phyloP scores from a whole-genome alignment of 2,797 vertebrate genomes.

The Distichodus sexfasciatus region DNA sequence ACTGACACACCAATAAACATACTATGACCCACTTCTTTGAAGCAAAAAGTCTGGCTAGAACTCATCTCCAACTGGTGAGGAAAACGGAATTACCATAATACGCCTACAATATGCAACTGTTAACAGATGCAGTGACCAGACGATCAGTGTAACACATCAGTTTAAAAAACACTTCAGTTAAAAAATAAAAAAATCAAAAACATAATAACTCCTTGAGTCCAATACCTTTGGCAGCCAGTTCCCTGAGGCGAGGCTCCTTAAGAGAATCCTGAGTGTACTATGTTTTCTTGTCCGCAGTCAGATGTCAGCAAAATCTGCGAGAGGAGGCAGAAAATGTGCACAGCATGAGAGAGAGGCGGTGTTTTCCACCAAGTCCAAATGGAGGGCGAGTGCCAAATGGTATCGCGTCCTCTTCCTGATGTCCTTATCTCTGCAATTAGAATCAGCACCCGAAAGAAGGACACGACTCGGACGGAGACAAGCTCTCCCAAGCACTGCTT shows the following conservation, averaged over 20 bases:
- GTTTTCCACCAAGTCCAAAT: background rate
- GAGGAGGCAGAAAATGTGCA: background rate
- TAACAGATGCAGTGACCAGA: too few species aligned
- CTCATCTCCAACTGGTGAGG: too few species aligned
- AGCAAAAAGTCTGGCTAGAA: too few species aligned
- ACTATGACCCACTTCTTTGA: too few species aligned
- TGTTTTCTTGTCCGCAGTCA: background rate
- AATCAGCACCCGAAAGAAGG: constrained; percentile 51
- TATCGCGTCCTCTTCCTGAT: constrained; percentile 43
- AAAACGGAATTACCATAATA: too few species aligned
- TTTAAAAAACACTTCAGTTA: too few species aligned
- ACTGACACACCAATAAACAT: too few species aligned
- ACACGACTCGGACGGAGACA: constrained; percentile 47
- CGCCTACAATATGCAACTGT: too few species aligned
- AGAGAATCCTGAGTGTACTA: background rate
- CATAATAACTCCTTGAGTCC: too few species aligned
- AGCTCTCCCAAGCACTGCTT: constrained; percentile 52
- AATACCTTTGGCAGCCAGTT: constrained; percentile 1
- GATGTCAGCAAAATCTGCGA: background rate
- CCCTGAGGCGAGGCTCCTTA: background rate
- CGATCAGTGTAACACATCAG: too few species aligned
- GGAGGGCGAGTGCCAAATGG: constrained; percentile 16
- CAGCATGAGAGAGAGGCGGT: background rate
- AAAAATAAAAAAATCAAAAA: too few species aligned
- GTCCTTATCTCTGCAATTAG: constrained; percentile 61